phyloP scores from a whole-genome alignment of 1,140 invertebrate genomes.

The Bombus balteatus region DNA sequence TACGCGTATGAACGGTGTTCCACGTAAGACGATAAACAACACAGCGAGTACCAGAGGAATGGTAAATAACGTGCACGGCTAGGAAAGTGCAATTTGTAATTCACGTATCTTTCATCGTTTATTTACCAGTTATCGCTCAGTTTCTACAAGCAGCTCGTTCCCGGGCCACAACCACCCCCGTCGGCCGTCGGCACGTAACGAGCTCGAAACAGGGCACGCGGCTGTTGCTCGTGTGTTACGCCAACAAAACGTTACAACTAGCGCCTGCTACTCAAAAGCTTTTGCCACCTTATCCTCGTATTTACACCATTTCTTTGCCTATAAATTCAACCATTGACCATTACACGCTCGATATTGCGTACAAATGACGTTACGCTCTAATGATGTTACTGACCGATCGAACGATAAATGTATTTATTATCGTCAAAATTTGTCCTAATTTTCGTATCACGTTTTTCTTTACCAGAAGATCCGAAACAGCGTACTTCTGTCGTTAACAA shows the following conservation, averaged over 20 bases:
- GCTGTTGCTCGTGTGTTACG: not conserved
- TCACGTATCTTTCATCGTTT: constrained; percentile 62
- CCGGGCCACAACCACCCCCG: constrained; percentile 28
- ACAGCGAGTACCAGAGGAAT: constrained; percentile 10
- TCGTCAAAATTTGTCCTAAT: not conserved
- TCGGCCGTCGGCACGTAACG: constrained; percentile 47
- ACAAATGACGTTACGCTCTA: not conserved
- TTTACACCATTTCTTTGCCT: not conserved
- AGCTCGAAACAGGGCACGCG: constrained; percentile 57
- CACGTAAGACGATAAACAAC: constrained; percentile 50
- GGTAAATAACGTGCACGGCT: constrained; percentile 51
- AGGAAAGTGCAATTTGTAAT: constrained; percentile 62
- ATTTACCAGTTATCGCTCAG: constrained; percentile 68
- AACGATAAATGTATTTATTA: not conserved
- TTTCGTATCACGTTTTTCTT: not conserved
- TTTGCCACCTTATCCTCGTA: not conserved
- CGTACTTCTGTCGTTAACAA: too few relatives aligned
- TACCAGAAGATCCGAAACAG: too few relatives aligned
- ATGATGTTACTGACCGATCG: not conserved
- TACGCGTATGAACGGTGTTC: constrained; percentile 26
- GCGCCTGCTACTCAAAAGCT: not conserved
- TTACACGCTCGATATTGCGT: not conserved
- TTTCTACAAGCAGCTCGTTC: constrained; percentile 52
- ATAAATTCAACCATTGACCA: not conserved
- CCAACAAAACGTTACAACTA: not conserved